Evolutionary conservation across 2,113 vertebrate species (phyloP).

Genomic region (Mustela nigripes): DNA sequence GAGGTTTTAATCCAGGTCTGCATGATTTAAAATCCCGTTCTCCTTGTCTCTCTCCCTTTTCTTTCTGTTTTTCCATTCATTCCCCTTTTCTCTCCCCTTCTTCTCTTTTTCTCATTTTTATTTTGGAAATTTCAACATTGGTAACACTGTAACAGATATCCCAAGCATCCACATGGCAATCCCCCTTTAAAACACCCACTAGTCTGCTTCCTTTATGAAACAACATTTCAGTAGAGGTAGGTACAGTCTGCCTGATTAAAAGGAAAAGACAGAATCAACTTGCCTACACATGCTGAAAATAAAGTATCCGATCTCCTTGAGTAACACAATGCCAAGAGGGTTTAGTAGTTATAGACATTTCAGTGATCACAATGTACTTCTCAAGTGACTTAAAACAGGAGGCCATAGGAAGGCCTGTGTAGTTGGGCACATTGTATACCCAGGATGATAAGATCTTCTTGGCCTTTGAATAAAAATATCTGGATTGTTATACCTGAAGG

Average conservation of each 20-base stretch:
- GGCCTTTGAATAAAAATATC: neutral
- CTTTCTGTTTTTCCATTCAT: neutral
- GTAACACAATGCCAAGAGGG: neutral
- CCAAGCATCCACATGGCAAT: neutral
- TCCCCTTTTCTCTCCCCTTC: neutral
- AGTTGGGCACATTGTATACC: neutral
- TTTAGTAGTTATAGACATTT: neutral
- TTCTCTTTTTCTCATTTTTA: neutral
- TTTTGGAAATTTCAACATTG: neutral
- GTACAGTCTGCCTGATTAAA: neutral
- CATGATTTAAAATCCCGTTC: neutral
- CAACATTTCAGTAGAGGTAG: neutral
- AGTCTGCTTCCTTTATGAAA: neutral
- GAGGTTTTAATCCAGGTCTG: neutral
- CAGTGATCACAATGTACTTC: neutral
- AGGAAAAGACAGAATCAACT: neutral
- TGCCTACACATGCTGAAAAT: neutral
- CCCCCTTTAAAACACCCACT: neutral
- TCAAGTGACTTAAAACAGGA: neutral
- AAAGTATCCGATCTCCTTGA: neutral
- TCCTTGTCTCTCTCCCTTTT: accelerated
- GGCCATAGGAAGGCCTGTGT: neutral
- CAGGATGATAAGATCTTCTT: neutral
- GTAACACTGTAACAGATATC: neutral
- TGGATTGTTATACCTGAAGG: neutral